A percentile compares a stretch with the other conserved stretches of the same genome.
Evolutionary conservation across 2,888 invertebrate species (phyloP).

Genomic region (Agrotis segetum): DNA sequence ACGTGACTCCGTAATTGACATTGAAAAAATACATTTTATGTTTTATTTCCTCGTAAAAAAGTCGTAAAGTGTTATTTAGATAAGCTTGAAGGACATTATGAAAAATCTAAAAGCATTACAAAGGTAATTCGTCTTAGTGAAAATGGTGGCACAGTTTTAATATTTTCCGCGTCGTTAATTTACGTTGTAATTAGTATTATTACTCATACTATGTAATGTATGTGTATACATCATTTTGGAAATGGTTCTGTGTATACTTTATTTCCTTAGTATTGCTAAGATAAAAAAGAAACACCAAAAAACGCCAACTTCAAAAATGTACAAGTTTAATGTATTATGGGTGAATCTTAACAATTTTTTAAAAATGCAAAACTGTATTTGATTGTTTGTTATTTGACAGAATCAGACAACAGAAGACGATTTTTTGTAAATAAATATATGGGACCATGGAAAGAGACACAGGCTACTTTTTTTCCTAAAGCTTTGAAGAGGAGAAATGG

Average conservation of each 20-base stretch:
- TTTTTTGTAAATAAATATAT: too few species aligned
- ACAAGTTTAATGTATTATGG: too few species aligned
- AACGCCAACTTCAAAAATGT: too few species aligned
- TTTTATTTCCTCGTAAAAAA: slow-evolving; percentile 23
- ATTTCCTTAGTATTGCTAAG: neutral
- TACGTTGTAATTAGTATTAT: slow-evolving; percentile 57
- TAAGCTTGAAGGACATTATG: slow-evolving; percentile 49
- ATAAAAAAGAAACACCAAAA: too few species aligned
- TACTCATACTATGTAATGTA: slow-evolving; percentile 44
- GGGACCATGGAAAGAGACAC: too few species aligned
- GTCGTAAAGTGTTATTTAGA: slow-evolving; percentile 40
- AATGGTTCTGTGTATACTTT: slow-evolving; percentile 35
- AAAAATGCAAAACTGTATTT: too few species aligned
- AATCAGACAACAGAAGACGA: too few species aligned
- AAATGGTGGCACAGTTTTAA: slow-evolving; percentile 48
- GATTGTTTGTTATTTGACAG: too few species aligned
- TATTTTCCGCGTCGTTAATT: slow-evolving; percentile 62
- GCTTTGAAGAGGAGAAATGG: too few species aligned
- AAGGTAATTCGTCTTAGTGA: slow-evolving; percentile 58
- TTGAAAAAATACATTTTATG: slow-evolving; percentile 2
- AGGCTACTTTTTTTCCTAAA: too few species aligned
- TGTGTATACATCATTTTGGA: slow-evolving; percentile 33
- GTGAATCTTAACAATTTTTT: too few species aligned
- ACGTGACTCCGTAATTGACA: slow-evolving; percentile 8
- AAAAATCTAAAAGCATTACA: slow-evolving; percentile 55